A percentile compares a stretch with the other conserved stretches of the same genome.
These are phyloP conservation scores for Falco rusticolus DNA, from an alignment of 2,797 vertebrate genomes.

Conservation along the genomic window DNA sequence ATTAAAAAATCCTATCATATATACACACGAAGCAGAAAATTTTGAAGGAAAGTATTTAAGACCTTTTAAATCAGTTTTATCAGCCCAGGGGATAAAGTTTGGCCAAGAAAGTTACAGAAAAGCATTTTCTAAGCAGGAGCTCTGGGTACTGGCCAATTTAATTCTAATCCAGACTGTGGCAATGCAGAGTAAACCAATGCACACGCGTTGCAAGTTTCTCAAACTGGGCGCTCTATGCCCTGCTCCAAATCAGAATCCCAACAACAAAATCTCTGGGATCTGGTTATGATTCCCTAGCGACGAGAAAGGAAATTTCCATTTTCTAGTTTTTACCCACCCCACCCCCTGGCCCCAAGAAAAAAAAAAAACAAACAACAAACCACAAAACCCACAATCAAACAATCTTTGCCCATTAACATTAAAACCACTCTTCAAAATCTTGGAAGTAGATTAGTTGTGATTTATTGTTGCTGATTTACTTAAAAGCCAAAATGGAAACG, in stretches of 20 bases:
- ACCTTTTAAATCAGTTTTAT: neutral
- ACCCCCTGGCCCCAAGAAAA: neutral
- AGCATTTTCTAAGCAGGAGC: neutral
- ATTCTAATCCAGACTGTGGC: neutral
- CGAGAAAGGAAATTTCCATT: neutral
- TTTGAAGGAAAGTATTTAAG: neutral
- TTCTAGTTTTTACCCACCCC: neutral
- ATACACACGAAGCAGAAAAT: neutral
- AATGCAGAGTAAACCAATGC: neutral
- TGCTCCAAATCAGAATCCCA: neutral
- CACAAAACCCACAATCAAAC: neutral
- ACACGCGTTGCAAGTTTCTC: fast-evolving
- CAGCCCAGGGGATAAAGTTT: neutral
- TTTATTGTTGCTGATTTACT: neutral
- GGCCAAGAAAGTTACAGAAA: neutral
- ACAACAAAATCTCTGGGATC: neutral
- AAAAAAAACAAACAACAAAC: no score
- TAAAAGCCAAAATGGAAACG: neutral
- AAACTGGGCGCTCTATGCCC: neutral
- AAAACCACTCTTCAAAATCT: neutral
- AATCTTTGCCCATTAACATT: neutral
- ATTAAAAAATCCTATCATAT: neutral
- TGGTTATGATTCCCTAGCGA: neutral
- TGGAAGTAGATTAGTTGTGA: neutral
- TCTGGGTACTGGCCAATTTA: neutral